phyloP scores from a whole-genome alignment of 2,888 invertebrate genomes.

The Drosophila pseudotalamancana region DNA sequence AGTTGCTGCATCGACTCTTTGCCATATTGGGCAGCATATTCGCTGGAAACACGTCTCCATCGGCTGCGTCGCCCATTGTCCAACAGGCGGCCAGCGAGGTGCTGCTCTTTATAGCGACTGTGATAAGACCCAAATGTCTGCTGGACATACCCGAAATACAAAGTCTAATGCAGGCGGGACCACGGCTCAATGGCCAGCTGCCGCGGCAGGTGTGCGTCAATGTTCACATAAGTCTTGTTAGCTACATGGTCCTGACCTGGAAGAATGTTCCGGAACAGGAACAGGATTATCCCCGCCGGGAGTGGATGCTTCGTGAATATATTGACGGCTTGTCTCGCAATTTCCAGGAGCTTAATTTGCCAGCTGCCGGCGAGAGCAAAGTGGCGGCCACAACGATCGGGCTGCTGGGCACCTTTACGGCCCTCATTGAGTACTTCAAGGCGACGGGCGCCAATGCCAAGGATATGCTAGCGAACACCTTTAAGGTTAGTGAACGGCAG shows the following conservation, averaged over 20 bases:
- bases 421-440: slow-evolving; percentile 82
- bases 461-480: slow-evolving; percentile 82
- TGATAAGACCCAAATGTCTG: slow-evolving; percentile 83
- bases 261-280: slow-evolving; percentile 80
- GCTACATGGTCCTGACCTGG: slow-evolving; percentile 84
- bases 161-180: slow-evolving; percentile 82
- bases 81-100: slow-evolving; percentile 84
- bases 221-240: slow-evolving; percentile 82
- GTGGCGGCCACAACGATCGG: slow-evolving; percentile 78
- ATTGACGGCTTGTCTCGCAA: slow-evolving; percentile 80
- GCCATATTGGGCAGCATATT: slow-evolving; percentile 82
- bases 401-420: slow-evolving; percentile 80
- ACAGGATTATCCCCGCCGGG: slow-evolving; percentile 82
- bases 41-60: slow-evolving; percentile 72
- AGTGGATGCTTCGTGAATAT: slow-evolving; percentile 81
- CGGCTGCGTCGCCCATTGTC: slow-evolving; percentile 79
- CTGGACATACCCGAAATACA: slow-evolving; percentile 82
- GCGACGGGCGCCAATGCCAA: slow-evolving; percentile 82
- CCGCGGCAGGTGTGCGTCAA: slow-evolving; percentile 81
- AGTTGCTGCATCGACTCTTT: slow-evolving; percentile 80
- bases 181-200: slow-evolving; percentile 77
- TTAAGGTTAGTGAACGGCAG: slow-evolving; percentile 74
- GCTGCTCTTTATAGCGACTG: slow-evolving; percentile 83
- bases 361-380: slow-evolving; percentile 79
- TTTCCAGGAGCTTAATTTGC: slow-evolving; percentile 79